These are phyloP conservation scores for Ecdyonurus torrentis DNA, from an alignment of 2,888 invertebrate species.

Conservation along the genomic window DNA sequence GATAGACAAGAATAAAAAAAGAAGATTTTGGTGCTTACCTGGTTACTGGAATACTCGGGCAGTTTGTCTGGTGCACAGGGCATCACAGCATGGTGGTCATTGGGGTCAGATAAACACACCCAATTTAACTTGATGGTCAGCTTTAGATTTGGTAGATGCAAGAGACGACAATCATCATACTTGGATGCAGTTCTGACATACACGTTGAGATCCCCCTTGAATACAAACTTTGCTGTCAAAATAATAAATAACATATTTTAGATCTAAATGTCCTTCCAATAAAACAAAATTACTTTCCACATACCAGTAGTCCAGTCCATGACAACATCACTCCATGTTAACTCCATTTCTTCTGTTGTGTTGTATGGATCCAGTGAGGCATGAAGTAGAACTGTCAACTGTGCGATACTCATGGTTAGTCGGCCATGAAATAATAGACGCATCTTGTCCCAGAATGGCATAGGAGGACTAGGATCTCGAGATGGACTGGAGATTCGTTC, in stretches of 20 bases:
- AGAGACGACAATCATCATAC: conserved; percentile 91
- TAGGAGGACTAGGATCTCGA: conserved; percentile 78
- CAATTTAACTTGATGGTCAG: conserved; percentile 72
- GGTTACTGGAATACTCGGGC: conserved; percentile 93
- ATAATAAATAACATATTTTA: conserved; percentile 11
- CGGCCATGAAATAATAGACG: conserved; percentile 84
- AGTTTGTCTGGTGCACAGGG: conserved; percentile 92
- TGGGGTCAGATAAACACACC: conserved; percentile 82
- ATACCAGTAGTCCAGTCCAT: conserved; percentile 91
- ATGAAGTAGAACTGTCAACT: conserved; percentile 80
- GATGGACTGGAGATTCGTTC: conserved; percentile 78
- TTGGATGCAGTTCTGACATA: conserved; percentile 95
- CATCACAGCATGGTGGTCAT: conserved; percentile 89
- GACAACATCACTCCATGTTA: conserved; percentile 84
- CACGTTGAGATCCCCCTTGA: conserved; percentile 86
- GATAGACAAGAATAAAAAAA: conserved; percentile 5
- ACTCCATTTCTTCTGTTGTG: conserved; percentile 96
- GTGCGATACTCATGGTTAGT: conserved; percentile 70
- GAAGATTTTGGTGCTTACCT: conserved; percentile 36
- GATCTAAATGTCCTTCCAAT: not conserved
- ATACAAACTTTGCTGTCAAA: conserved; percentile 59
- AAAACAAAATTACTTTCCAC: not conserved
- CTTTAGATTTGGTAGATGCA: conserved; percentile 79
- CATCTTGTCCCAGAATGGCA: conserved; percentile 97
- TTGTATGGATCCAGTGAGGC: conserved; percentile 97